Percentiles rank a stretch among this genome's conserved stretches.
Evolutionary conservation across 2,888 invertebrate genomes (phyloP).

Genomic region (Phytoseiulus persimilis): DNA sequence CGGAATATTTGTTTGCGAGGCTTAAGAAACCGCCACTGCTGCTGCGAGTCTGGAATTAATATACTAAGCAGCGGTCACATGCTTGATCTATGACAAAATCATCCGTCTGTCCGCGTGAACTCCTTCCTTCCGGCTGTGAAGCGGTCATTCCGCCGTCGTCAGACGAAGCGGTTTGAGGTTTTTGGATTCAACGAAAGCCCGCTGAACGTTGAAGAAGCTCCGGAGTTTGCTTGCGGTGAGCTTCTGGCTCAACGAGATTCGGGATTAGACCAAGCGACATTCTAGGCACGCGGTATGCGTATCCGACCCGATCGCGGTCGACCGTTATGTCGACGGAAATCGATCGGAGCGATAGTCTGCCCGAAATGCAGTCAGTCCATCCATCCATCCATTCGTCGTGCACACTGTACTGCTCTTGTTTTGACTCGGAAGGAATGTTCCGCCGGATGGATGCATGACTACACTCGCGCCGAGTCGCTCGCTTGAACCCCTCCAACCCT

Average conservation of each 20-base stretch:
- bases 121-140: background rate
- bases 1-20: background rate
- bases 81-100: background rate
- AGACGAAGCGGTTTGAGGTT: background rate
- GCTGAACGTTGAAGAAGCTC: background rate
- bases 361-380: background rate
- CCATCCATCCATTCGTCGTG: background rate
- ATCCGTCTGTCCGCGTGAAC: background rate
- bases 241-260: background rate
- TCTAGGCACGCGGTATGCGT: background rate
- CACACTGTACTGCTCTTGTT: background rate
- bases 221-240: background rate
- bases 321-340: background rate
- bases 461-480: background rate
- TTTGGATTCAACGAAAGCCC: background rate
- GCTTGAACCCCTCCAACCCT: background rate
- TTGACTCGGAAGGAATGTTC: background rate
- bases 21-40: background rate
- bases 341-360: background rate
- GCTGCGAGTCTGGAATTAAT: background rate
- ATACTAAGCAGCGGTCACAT: background rate
- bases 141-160: background rate
- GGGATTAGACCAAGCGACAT: background rate
- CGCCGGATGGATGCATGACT: background rate
- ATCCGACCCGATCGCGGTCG: background rate